Conservation (phyloP, 64 coral and sea anemone species). For the Orbicella faveolata region DNA sequence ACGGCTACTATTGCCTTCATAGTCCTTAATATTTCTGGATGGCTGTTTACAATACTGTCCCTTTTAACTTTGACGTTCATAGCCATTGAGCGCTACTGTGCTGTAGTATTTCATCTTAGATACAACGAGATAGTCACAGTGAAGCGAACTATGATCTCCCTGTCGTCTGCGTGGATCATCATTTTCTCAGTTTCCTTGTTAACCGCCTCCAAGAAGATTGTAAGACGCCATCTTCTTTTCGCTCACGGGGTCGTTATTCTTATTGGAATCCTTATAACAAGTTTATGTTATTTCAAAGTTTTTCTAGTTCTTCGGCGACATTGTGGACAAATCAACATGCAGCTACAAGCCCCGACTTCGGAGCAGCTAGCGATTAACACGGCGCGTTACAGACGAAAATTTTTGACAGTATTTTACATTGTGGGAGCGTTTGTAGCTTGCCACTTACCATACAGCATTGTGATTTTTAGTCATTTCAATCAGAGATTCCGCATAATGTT, state of each 20-base stretch:
- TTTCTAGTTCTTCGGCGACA: background rate
- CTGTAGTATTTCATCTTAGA: background rate
- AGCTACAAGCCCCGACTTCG: background rate
- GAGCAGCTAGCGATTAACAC: background rate
- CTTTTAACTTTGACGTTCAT: background rate
- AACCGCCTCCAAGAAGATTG: background rate
- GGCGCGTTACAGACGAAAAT: background rate
- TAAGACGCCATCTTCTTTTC: background rate
- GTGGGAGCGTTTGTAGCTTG: background rate
- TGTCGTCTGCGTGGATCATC: background rate
- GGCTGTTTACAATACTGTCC: background rate
- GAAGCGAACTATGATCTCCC: background rate
- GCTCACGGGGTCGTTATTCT: background rate
- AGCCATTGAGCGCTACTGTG: background rate
- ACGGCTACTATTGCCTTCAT: background rate
- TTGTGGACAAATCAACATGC: background rate
- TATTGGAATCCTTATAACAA: background rate
- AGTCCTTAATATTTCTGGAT: background rate
- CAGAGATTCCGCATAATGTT: background rate
- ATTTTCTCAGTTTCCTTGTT: background rate
- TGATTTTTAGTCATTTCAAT: background rate
- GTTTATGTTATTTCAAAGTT: background rate
- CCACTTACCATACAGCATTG: background rate
- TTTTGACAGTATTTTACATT: background rate
- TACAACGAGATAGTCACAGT: background rate